Evolutionary conservation across 2,113 vertebrate species (phyloP), one percentile per base, ranked within the genome.

Genomic region (Proteles cristata): DNA sequence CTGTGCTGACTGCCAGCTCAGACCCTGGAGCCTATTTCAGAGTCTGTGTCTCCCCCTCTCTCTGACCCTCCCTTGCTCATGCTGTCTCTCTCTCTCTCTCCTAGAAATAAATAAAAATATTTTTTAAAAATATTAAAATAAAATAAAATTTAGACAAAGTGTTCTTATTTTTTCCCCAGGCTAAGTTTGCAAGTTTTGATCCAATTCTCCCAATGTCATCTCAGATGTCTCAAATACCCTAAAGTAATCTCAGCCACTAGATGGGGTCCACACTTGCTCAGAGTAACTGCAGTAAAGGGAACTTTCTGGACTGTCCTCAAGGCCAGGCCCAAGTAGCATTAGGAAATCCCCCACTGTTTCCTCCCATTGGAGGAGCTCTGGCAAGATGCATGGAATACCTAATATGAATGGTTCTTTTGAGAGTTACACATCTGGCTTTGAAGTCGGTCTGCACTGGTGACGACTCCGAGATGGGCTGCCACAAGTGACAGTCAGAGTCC

Each of bases 371-470:
- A 45, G 35, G 5, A 89, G 2, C 12, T 50, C 4, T 26, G 14
- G 0, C 0, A 26, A 0, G 4, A 4, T 10, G 26, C n/a, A 11
- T 23, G 23, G 4, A 90, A 69, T 10, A 35, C 45, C 71, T 28
- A 39, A 26, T 87, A 4, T 11, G 23, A 21, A 5, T 61, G 55
- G 55, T 10, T 39, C 31, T 43, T 95, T 25, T 3, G 28, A 5
- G 31, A 95, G 1, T 68, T 77, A 21, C 66, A 53, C 9, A 19
- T 28, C 23, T 63, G 39, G 25, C 53, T 48, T 12, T 16, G 43
- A 73, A 50, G 39, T 45, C 71, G 43, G n/a, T 61, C 55, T 73
- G 45, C 26, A 14, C 25, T 53, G 23, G 31, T 73, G 68, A 66
- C 53, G 50, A 17, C 8, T 21, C 19, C 80, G 31, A 2, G 7